Conservation (phyloP, 2,888 invertebrate genomes). For the Drosophila melanosoma region DNA sequence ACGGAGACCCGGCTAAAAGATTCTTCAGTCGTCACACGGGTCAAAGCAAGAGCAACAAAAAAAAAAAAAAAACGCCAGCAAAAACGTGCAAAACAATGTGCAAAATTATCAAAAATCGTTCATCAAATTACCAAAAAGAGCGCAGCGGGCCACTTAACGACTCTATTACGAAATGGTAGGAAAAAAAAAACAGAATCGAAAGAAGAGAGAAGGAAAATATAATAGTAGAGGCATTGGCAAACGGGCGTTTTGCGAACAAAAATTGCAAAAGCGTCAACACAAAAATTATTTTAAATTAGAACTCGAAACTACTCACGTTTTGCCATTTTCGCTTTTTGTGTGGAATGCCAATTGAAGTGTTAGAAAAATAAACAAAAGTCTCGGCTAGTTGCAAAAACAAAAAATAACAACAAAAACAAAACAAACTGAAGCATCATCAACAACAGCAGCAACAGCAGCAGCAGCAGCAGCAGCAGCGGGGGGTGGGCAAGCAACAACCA, state of each 20-base stretch:
- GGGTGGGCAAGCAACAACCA: slow-evolving; percentile 42
- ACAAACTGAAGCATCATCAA: slow-evolving; percentile 78
- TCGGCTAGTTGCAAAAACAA: slow-evolving; percentile 72
- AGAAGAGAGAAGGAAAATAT: slow-evolving; percentile 42
- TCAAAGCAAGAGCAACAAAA: slow-evolving; percentile 30
- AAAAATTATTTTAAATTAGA: slow-evolving; percentile 82
- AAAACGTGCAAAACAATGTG: slow-evolving; percentile 79
- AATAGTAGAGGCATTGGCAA: slow-evolving; percentile 56
- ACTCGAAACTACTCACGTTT: slow-evolving; percentile 81
- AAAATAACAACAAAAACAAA: slow-evolving; percentile 26
- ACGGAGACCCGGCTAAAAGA: slow-evolving; percentile 13
- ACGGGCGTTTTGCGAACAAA: slow-evolving; percentile 63
- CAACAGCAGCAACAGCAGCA: slow-evolving; percentile 35
- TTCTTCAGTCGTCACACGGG: slow-evolving; percentile 42
- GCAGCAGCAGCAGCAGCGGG: slow-evolving; percentile 29
- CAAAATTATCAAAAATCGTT: slow-evolving; percentile 82
- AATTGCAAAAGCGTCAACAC: slow-evolving; percentile 81
- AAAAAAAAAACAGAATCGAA: slow-evolving; percentile 39
- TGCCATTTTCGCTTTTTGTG: slow-evolving; percentile 81
- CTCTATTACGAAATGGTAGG: slow-evolving; percentile 80
- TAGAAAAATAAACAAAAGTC: slow-evolving; percentile 80
- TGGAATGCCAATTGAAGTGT: slow-evolving; percentile 82
- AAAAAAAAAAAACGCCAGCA: slow-evolving; percentile 6
- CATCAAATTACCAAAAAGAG: slow-evolving; percentile 81
- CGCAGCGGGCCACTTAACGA: slow-evolving; percentile 81